Evolutionary conservation across 64 coral and sea anemone species (phyloP).

Genomic region (Montipora sp.): DNA sequence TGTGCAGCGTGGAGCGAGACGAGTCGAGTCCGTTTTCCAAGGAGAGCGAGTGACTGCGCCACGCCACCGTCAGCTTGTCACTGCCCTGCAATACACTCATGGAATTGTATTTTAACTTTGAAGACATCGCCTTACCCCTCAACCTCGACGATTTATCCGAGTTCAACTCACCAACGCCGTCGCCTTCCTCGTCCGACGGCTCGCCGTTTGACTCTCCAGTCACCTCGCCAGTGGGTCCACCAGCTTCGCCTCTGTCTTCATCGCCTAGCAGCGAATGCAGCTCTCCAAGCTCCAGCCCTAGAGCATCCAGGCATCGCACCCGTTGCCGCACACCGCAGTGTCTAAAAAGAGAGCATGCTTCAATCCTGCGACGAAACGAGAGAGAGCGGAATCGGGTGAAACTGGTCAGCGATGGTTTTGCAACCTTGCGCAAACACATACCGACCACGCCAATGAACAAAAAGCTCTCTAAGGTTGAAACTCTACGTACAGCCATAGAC

Average conservation of each 20-base stretch:
- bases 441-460: conserved; percentile 83
- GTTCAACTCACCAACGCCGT: conserved; percentile 63
- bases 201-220: conserved; percentile 62
- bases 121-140: conserved; percentile 48
- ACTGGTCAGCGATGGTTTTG: conserved; percentile 94
- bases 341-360: conserved; percentile 85
- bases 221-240: conserved; percentile 71
- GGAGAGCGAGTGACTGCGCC: conserved; percentile 13
- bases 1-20: conserved; percentile 38
- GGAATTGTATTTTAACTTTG: conserved; percentile 2
- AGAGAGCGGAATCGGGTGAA: conserved; percentile 91
- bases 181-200: conserved; percentile 73
- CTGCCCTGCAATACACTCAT: conserved; percentile 23
- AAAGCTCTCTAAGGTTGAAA: conserved; percentile 98
- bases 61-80: conserved; percentile 7
- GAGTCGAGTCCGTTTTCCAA: not conserved
- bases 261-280: conserved; percentile 44
- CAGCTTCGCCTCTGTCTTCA: conserved; percentile 55
- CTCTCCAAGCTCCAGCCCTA: conserved; percentile 51
- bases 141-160: conserved; percentile 83
- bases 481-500: conserved; percentile 85
- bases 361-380: conserved; percentile 88
- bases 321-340: conserved; percentile 76
- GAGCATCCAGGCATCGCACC: conserved; percentile 63
- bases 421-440: conserved; percentile 77